These are phyloP conservation scores for Salarias fasciatus DNA, from an alignment of 2,797 vertebrate species.

Conservation along the genomic window DNA sequence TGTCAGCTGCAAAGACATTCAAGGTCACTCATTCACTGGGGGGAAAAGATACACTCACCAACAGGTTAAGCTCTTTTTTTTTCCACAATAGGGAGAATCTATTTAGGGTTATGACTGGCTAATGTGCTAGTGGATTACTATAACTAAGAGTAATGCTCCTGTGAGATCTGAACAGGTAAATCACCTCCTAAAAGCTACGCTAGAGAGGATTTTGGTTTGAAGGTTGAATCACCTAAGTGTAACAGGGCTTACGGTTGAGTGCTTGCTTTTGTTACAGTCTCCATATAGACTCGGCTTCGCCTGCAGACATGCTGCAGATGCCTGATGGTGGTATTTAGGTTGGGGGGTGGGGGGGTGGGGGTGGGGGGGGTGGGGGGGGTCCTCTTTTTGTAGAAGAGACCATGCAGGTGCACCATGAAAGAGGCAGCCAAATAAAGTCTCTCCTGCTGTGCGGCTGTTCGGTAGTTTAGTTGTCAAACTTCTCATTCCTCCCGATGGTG, in stretches of 20 bases:
- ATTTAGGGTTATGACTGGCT: constrained; percentile 27
- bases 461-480: constrained; percentile 18
- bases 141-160: constrained; percentile 18
- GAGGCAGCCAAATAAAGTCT: constrained; percentile 33
- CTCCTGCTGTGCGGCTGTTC: constrained; percentile 15
- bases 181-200: constrained; percentile 10
- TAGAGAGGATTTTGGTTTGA: constrained; percentile 20
- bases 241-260: constrained; percentile 34
- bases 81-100: constrained; percentile 22
- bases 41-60: constrained; percentile 40
- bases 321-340: constrained; percentile 52
- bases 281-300: constrained; percentile 1
- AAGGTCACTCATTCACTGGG: constrained; percentile 73
- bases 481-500: constrained; percentile 27
- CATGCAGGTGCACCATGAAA: constrained; percentile 63
- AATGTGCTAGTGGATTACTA: constrained; percentile 46
- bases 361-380: constrained; percentile 68
- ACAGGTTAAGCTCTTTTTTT: constrained; percentile 37
- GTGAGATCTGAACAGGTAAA: constrained; percentile 33
- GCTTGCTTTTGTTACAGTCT: constrained; percentile 26
- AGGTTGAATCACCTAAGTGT: constrained; percentile 31
- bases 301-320: constrained; percentile 55
- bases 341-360: too few relatives aligned
- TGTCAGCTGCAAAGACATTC: constrained; percentile 71
- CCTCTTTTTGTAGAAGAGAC: constrained; percentile 60